Conservation (phyloP, 1,140 invertebrate species). For the Euura lappo region DNA sequence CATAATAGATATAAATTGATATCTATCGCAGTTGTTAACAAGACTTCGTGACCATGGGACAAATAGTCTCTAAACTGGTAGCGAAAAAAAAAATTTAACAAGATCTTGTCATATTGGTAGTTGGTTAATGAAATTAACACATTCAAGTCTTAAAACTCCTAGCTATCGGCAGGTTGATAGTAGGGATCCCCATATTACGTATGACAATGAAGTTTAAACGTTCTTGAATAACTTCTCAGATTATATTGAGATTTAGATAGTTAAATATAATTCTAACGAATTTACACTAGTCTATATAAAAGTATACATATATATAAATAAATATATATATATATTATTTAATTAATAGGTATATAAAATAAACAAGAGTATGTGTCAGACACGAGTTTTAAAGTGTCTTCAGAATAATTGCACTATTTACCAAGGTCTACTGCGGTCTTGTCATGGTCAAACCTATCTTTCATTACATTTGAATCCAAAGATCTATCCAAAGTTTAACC, state of each 20-base stretch:
- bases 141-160: not conserved
- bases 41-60: conserved; percentile 6
- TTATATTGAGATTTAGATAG: not conserved
- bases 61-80: not conserved
- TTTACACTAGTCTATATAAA: not conserved
- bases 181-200: not conserved
- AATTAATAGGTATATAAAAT: not conserved
- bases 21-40: not conserved
- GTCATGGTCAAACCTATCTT: not conserved
- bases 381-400: conserved; percentile 4
- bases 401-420: not conserved
- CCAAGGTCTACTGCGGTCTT: not conserved
- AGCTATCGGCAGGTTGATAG: not conserved
- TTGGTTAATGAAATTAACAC: not conserved
- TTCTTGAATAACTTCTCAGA: not conserved
- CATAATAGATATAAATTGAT: not conserved
- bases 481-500: not conserved
- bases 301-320: not conserved
- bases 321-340: not conserved
- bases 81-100: not conserved
- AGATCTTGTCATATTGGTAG: not conserved
- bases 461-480: not conserved
- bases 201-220: not conserved
- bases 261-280: not conserved
- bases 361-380: not conserved